A percentile compares a stretch with the other conserved stretches of the same genome.
Evolutionary conservation across 2,113 vertebrate species (phyloP).

Genomic region (Sula dactylatra): DNA sequence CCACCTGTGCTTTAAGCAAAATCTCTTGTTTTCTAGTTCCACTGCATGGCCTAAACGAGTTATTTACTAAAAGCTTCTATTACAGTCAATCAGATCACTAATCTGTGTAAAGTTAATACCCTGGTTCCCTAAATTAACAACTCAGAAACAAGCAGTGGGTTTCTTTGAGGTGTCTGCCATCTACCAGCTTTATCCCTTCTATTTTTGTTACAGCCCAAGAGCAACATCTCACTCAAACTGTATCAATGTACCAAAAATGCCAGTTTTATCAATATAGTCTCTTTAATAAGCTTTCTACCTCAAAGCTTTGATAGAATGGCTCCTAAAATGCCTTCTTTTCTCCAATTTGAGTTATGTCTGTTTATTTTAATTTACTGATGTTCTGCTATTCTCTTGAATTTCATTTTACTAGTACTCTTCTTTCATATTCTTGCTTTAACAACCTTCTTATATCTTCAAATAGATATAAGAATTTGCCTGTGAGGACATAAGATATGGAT

Average conservation of each 20-base stretch:
- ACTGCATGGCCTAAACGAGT: neutral
- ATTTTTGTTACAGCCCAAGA: neutral
- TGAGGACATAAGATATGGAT: neutral
- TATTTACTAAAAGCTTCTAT: neutral
- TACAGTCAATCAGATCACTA: neutral
- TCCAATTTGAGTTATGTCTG: rapidly evolving
- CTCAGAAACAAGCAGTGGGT: neutral
- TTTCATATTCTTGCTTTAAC: neutral
- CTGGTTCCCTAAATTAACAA: neutral
- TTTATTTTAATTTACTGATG: neutral
- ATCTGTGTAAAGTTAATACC: neutral
- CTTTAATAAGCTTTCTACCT: neutral
- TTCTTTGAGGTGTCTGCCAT: neutral
- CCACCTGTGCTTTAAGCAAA: neutral
- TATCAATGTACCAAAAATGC: neutral
- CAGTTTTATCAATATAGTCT: neutral
- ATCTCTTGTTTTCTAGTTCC: neutral
- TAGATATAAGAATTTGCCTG: neutral
- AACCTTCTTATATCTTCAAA: neutral
- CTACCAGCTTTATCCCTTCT: neutral
- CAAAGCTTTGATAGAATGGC: neutral
- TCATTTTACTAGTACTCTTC: neutral
- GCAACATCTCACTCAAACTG: neutral
- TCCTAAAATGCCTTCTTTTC: neutral
- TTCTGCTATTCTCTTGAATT: neutral